Base-by-base conservation (phyloP, 2,797 vertebrate genomes). In the Ispidina picta region DNA sequence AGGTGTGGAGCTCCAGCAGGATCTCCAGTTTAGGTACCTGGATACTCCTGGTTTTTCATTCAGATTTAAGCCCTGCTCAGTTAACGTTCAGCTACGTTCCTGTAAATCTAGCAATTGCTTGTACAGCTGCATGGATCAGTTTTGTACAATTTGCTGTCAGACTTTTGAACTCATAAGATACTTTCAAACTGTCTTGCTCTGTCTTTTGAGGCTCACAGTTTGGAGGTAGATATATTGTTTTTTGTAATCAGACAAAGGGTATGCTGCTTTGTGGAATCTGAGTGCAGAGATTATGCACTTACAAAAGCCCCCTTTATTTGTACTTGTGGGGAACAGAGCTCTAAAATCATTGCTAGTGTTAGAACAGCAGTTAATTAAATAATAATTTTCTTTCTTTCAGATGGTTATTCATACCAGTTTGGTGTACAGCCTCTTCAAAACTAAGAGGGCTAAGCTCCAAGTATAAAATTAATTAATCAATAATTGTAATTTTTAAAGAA, bases 401-500 rank as follows among this genome's bases (percentile, higher is more conserved):
- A 49, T 78, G 41, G 22, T 89, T 70, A 49, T 91, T 90, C 44
- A 28, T 65, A 90, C n/a, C 72, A n/a, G 26, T 33, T 63, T 72
- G 66, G 35, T 63, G 59, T 70, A 72, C 78, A 91, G 72, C 51
- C 83, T 90, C 91, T 93, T 93, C 65, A 86, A 69, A 89, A 90
- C 52, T 72, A 78, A 92, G 88, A 80, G 48, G 69, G 63, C 85
- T 91, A 91, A 95, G 89, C 80, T 85, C 63, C 23, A 60, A 69
- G 75, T 71, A 75, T 91, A 91, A 93, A 91, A 92, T 93, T 91
- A 94, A 93, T 91, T 90, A 89, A 93, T 95, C 89, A 71, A 91
- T 94, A 94, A 93, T 83, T 87, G 44, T 48, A 46, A 85, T 75
- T 95, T 95, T 95, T 90, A 94, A 91, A 88, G 75, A 93, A 84